phyloP scores from a whole-genome alignment of 2,797 vertebrate species.

The Danio aesculapii region DNA sequence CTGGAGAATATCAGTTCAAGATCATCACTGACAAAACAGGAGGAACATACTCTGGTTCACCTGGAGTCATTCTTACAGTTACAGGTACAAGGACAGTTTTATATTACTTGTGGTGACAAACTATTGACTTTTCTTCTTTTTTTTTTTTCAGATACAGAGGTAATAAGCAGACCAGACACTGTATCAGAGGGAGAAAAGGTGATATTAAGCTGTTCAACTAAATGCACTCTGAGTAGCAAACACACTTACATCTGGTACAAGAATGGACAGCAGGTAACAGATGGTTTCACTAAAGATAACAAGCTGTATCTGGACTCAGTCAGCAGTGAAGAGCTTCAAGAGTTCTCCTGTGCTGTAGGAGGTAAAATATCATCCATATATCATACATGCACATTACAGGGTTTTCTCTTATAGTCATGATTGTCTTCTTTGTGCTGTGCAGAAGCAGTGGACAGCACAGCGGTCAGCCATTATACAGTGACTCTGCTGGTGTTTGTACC shows the following conservation, averaged over 20 bases:
- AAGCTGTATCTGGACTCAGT: constrained; percentile 19
- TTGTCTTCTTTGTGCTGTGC: background rate
- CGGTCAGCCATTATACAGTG: background rate
- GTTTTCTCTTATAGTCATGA: background rate
- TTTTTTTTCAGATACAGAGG: constrained; percentile 29
- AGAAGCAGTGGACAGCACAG: background rate
- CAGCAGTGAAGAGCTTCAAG: background rate
- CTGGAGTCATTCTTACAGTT: constrained; percentile 63
- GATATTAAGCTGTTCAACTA: constrained; percentile 34
- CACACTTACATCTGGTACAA: constrained; percentile 22
- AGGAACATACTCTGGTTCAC: background rate
- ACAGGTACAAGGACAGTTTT: constrained; percentile 56
- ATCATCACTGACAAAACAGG: accelerated
- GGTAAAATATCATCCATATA: background rate
- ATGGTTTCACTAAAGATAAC: constrained; percentile 14
- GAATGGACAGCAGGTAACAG: background rate
- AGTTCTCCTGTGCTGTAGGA: constrained; percentile 43
- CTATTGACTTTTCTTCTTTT: background rate
- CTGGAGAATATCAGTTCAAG: constrained; percentile 62
- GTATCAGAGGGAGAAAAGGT: background rate
- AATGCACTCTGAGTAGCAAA: constrained; percentile 17
- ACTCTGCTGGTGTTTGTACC: constrained; percentile 11
- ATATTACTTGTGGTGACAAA: background rate
- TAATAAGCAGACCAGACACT: background rate
- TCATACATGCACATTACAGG: too few species aligned